Base-by-base conservation (phyloP, 2,113 vertebrate species). In the Tretioscincus oriximinensis region DNA sequence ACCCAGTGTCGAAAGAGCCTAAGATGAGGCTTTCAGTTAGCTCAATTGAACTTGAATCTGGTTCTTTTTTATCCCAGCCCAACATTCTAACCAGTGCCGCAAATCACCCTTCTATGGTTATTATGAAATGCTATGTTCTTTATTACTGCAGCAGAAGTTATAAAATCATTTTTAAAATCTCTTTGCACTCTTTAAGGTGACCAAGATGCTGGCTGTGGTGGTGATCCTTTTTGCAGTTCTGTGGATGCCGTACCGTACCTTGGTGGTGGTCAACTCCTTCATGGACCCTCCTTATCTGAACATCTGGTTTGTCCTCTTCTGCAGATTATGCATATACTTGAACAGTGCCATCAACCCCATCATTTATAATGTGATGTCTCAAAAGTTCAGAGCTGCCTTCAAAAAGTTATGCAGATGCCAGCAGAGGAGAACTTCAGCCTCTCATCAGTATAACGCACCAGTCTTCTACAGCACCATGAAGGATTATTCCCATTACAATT, bases 181-280 rank as follows among this genome's bases (percentile, higher is more conserved):
- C 31, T 58, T 66, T 9, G 16, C 81, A 2, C 28, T 11, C 1
- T 0, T 0, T 28, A 83, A 98, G 96, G 96, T 97, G 81, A 97
- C 96, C 73, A 97, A 97, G 93, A 97, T 97, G 97, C 87, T 97
- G 88, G 97, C 95, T 0, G 95, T 97, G 0, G 96, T 97, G 86
- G 95, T 97, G 81, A 74, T 95, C 76, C 95, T 97, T n/a, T 97
- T 96, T 0, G 95, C 96, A 10, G 72, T 96, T 78, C 95, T 97
- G 29, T 97, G 96, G 97, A 94, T 97, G 96, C 97, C 97, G 0
- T 97, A 97, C 73, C 92, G 93, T 63, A 95, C 95, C 0, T 85
- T 97, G 88, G 96, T 97, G 89, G 96, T 97, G 81, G 96, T 97
- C 77, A 97, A 97, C 92, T 97, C 97, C 88, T 94, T 97, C 82